A percentile compares a stretch with the other conserved stretches of the same genome.
phyloP scores from a whole-genome alignment of 2,113 vertebrate genomes.

The Caranx melampygus region DNA sequence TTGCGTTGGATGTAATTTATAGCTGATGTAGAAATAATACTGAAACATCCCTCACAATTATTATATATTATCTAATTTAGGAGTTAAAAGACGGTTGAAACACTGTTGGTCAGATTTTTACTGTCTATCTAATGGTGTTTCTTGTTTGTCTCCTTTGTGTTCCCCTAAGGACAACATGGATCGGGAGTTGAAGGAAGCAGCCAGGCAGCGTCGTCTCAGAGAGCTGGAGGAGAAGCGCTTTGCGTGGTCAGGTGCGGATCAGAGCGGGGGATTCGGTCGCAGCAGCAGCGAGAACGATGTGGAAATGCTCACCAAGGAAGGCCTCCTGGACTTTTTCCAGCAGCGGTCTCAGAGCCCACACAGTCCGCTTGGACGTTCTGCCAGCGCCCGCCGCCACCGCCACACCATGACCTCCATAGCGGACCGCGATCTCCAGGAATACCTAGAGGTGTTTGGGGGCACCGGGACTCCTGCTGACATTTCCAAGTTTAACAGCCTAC shows the following conservation, averaged over 20 bases:
- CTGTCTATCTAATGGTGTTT: not conserved
- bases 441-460: constrained; percentile 86
- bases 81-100: not conserved
- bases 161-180: constrained; percentile 89
- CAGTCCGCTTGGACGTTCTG: constrained; percentile 87
- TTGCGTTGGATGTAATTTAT: too few relatives aligned
- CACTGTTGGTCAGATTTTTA: not conserved
- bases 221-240: constrained; percentile 91
- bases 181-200: constrained; percentile 89
- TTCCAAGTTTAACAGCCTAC: constrained; percentile 90
- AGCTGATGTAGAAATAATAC: not conserved
- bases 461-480: constrained; percentile 73
- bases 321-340: constrained; percentile 89
- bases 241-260: constrained; percentile 85
- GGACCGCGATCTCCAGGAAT: constrained; percentile 89
- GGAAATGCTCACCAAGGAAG: constrained; percentile 89
- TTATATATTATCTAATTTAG: not conserved
- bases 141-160: not conserved
- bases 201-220: constrained; percentile 85
- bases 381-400: constrained; percentile 90
- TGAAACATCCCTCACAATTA: not conserved
- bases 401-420: constrained; percentile 86
- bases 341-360: constrained; percentile 89
- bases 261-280: constrained; percentile 86
- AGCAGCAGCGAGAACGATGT: constrained; percentile 98